These are phyloP conservation scores for Alexandromys fortis DNA, from an alignment of 2,113 vertebrate species.

Conservation along the genomic window DNA sequence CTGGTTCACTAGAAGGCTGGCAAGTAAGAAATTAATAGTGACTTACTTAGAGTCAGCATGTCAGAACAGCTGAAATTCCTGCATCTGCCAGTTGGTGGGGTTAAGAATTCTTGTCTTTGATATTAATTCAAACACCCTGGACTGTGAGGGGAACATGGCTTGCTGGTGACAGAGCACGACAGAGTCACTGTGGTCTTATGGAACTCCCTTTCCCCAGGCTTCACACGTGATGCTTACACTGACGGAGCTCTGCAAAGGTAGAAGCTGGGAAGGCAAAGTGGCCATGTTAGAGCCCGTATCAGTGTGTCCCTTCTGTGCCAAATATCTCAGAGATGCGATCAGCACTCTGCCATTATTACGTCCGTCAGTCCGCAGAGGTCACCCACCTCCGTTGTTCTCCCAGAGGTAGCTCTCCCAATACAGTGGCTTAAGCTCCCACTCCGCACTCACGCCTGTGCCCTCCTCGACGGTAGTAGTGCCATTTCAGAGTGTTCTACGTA, in stretches of 20 bases:
- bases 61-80: conserved; percentile 64
- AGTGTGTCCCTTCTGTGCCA: background rate
- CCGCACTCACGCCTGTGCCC: background rate
- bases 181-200: background rate
- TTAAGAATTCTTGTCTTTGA: conserved; percentile 60
- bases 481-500: background rate
- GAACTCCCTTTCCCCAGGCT: conserved; percentile 18
- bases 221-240: background rate
- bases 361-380: background rate
- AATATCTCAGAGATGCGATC: background rate
- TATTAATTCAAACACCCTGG: conserved; percentile 39
- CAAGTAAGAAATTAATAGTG: no score
- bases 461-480: background rate
- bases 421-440: background rate
- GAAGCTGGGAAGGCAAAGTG: background rate
- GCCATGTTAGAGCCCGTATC: background rate
- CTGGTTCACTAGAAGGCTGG: conserved; percentile 59
- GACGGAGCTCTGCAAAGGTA: background rate
- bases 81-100: conserved; percentile 75
- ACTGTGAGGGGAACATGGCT: background rate
- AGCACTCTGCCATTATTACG: background rate
- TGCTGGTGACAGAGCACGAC: background rate
- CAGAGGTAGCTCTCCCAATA: background rate
- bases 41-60: background rate
- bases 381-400: background rate